Percentiles rank a stretch among this genome's conserved stretches.
These are phyloP conservation scores for Chionomys nivalis DNA, from an alignment of 2,113 vertebrate genomes.

Conservation along the genomic window DNA sequence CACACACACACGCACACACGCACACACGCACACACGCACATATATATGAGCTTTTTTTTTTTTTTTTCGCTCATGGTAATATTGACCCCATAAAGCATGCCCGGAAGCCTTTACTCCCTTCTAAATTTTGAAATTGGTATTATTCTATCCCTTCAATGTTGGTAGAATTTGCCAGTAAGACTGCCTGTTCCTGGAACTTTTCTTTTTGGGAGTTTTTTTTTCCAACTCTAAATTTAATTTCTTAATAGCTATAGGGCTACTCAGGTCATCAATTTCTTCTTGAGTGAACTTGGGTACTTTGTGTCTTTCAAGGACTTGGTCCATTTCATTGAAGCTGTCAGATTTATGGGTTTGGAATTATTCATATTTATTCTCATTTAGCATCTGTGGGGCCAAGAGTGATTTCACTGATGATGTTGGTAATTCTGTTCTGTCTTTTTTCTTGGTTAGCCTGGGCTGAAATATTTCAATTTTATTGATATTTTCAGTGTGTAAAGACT, in stretches of 20 bases:
- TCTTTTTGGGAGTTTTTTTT: neutral
- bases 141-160: neutral
- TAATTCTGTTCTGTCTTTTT: neutral
- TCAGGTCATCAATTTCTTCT: neutral
- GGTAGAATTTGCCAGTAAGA: conserved; percentile 2
- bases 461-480: neutral
- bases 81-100: neutral
- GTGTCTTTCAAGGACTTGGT: neutral
- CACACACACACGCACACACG: too few relatives aligned
- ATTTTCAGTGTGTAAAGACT: neutral
- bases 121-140: neutral
- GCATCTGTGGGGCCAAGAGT: neutral
- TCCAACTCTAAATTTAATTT: conserved; percentile 32
- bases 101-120: neutral
- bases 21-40: too few relatives aligned
- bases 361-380: neutral
- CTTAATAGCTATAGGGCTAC: conserved; percentile 5
- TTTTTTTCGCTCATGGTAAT: neutral
- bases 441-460: neutral
- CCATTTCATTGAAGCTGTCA: neutral
- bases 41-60: neutral
- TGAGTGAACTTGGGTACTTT: neutral
- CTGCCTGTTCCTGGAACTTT: neutral
- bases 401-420: neutral
- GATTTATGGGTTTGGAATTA: neutral